Conservation (phyloP, 2,888 invertebrate species). For the Drepanosiphum platanoidis region DNA sequence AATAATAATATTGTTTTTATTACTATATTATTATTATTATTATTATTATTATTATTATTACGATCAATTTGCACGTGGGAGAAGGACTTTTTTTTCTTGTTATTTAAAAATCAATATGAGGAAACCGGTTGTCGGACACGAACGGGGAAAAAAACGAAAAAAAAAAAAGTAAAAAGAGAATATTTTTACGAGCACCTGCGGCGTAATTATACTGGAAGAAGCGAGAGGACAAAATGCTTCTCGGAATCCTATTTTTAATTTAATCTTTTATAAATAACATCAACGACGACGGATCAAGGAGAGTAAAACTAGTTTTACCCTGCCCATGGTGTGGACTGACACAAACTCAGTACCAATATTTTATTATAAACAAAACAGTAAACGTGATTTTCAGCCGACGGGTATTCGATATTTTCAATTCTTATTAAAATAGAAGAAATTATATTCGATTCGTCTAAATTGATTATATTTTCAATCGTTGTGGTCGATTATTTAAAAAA, state of each 20-base stretch:
- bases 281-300: background rate
- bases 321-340: too few species aligned
- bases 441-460: background rate
- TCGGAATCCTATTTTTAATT: background rate
- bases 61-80: constrained; percentile 48
- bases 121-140: constrained; percentile 26
- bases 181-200: constrained; percentile 22
- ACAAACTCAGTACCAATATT: too few species aligned
- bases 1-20: background rate
- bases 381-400: too few species aligned
- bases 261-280: background rate
- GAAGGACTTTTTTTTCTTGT: constrained; percentile 1
- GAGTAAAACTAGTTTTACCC: too few species aligned
- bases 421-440: background rate
- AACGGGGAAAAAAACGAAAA: background rate
- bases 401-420: background rate
- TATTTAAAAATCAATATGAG: background rate
- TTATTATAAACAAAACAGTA: too few species aligned
- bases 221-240: background rate
- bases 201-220: background rate
- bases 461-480: background rate
- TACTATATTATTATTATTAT: too few species aligned
- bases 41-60: constrained; percentile 10
- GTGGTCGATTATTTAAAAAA: background rate
- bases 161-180: background rate